phyloP scores from a whole-genome alignment of 2,113 vertebrate species.

The Blennius ocellaris region DNA sequence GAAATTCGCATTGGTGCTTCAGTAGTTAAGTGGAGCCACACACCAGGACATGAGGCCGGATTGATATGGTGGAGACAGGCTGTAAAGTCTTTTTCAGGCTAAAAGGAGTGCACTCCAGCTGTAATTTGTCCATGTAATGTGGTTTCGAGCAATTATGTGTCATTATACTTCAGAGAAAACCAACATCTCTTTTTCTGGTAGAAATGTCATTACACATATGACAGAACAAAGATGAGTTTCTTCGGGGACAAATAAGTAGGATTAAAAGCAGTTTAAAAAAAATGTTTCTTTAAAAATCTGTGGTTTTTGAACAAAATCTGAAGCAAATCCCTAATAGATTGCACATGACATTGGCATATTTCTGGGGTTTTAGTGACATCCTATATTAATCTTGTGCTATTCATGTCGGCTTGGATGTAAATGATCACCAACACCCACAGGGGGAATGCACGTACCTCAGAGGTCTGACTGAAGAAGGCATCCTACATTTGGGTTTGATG shows the following conservation, averaged over 20 bases:
- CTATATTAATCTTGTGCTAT: constrained; percentile 1
- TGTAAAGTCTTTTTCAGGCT: constrained; percentile 16
- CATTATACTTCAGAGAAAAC: constrained; percentile 48
- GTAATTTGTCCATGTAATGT: constrained; percentile 48
- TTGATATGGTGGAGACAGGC: constrained; percentile 32
- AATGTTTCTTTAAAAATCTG: constrained; percentile 20
- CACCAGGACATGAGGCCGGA: constrained; percentile 41
- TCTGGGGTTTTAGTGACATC: constrained; percentile 12
- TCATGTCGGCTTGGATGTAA: neutral
- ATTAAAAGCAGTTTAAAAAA: constrained; percentile 15
- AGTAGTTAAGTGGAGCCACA: constrained; percentile 43
- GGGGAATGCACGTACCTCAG: no score
- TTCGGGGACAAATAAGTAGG: constrained; percentile 33
- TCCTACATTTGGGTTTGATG: neutral
- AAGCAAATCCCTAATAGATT: constrained; percentile 9
- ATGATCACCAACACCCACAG: neutral
- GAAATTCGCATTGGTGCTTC: constrained; percentile 36
- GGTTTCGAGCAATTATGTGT: constrained; percentile 37
- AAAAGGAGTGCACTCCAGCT: constrained; percentile 19
- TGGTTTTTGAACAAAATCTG: neutral
- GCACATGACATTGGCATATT: constrained; percentile 13
- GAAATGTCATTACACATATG: constrained; percentile 37
- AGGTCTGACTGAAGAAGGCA: constrained; percentile 10
- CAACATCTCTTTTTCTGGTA: constrained; percentile 37
- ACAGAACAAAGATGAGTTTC: constrained; percentile 31